Evolutionary conservation across 1,140 invertebrate genomes (phyloP), one percentile per base, ranked within the genome.

Genomic region (Trigoniulus corallinus): DNA sequence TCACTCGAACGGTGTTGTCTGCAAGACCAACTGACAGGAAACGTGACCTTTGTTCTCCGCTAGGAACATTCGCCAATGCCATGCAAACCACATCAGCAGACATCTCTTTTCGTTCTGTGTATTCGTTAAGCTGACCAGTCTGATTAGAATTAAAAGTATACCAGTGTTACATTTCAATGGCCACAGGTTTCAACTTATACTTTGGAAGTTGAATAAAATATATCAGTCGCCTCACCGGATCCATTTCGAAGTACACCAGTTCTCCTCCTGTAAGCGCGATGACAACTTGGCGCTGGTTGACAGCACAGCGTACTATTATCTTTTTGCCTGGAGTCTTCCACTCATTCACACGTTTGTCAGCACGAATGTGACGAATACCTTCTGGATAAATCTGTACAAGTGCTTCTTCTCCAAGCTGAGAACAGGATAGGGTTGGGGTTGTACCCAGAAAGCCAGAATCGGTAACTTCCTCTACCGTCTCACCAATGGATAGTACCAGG

Each of bases 161-260:
- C 21, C 7, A 47, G 3, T 4, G 29, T 4, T 3, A 22, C 41
- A 21, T 7, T n/a, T 47, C 20, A 47, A 22, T 24, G 15, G 22
- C 23, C 21, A 21, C 12, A n/a, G 43, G 12, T 15, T 45, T 45
- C n/a, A n/a, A n/a, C n/a, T n/a, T n/a, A n/a, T n/a, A n/a, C n/a
- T n/a, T n/a, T n/a, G n/a, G 29, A 48, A 26, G 18, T 27, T 27
- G 15, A 49, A 44, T 21, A 41, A 47, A 26, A 37, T 42, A 40
- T 29, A 53, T 54, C 4, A 21, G 50, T 51, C n/a, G n/a, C 75
- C 82, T 82, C 78, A 94, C 89, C 55, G 86, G 82, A 68, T 98
- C 94, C 92, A 99, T 94, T 76, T 98, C 95, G 69, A 99, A 99
- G 70, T 98, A 99, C 18, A 98, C 92, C 21, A 99, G 70, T 73